Conservation (phyloP, 2,797 vertebrate genomes). For the Meriones psammophilus region DNA sequence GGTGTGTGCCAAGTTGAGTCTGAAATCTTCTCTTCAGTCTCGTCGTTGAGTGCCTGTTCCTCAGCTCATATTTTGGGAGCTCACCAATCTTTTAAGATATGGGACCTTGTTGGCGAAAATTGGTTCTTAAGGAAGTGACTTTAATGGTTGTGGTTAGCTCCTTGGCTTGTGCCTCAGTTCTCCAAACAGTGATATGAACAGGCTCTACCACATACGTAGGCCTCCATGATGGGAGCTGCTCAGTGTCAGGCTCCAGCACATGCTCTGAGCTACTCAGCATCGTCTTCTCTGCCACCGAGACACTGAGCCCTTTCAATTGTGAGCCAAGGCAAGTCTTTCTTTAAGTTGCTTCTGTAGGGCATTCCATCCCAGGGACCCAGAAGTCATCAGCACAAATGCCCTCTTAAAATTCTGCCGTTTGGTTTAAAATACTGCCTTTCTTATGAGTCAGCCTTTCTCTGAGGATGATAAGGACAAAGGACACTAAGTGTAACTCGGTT, state of each 20-base stretch:
- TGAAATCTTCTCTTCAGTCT: background rate
- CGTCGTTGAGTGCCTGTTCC: background rate
- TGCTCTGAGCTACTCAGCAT: too few species aligned
- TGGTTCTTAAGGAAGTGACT: too few species aligned
- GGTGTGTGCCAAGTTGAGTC: background rate
- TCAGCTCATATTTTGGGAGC: background rate
- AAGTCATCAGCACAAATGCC: too few species aligned
- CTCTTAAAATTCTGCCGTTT: background rate
- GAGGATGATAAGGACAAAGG: background rate
- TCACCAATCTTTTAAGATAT: background rate
- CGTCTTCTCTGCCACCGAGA: background rate
- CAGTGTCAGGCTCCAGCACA: too few species aligned
- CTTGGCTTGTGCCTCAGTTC: background rate
- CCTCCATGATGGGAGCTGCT: background rate
- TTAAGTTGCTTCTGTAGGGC: background rate
- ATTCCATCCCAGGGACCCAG: background rate
- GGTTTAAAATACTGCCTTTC: background rate
- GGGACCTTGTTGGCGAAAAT: background rate
- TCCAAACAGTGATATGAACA: background rate
- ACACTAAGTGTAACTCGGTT: background rate
- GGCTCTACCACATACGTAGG: background rate
- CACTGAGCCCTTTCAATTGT: background rate
- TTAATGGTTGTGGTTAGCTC: background rate
- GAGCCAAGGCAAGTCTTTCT: background rate
- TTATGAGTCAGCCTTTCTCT: background rate